Evolutionary conservation across 2,888 invertebrate species (phyloP).

Genomic region (Hydriomena furcata): DNA sequence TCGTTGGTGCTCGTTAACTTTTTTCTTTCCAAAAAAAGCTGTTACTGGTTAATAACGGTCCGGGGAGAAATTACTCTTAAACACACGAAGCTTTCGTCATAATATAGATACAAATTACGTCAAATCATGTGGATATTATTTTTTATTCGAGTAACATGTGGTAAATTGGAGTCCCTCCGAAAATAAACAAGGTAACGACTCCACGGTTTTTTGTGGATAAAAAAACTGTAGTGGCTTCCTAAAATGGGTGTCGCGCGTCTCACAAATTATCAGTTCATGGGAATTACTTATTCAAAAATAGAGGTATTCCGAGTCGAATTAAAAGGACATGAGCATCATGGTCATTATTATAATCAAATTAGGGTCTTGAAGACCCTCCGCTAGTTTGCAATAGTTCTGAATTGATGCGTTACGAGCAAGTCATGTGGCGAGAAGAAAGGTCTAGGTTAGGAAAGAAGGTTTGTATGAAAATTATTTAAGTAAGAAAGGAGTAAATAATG

Average conservation of each 20-base stretch:
- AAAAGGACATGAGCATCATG: conserved; percentile 26
- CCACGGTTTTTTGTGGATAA: conserved; percentile 47
- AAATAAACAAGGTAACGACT: conserved; percentile 75
- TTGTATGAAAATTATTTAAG: too few relatives aligned
- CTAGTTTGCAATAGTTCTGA: conserved; percentile 6
- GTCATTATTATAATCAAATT: conserved; percentile 28
- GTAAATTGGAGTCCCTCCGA: conserved; percentile 76
- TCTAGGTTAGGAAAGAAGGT: too few relatives aligned
- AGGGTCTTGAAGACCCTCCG: not conserved
- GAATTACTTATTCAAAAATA: conserved; percentile 37
- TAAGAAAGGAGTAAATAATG: too few relatives aligned
- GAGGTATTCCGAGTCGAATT: conserved; percentile 14
- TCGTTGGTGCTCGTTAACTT: conserved; percentile 64
- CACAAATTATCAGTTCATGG: conserved; percentile 56
- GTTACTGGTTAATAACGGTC: conserved; percentile 73
- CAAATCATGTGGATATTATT: conserved; percentile 78
- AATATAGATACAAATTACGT: conserved; percentile 75
- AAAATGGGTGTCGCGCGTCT: conserved; percentile 60
- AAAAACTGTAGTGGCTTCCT: conserved; percentile 63
- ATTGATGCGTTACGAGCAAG: too few relatives aligned
- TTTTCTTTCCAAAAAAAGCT: conserved; percentile 57
- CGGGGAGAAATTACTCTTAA: conserved; percentile 68
- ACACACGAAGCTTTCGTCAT: conserved; percentile 75
- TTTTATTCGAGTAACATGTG: conserved; percentile 76
- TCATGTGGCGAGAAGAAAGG: too few relatives aligned